A percentile compares a stretch with the other conserved stretches of the same genome.
These are phyloP conservation scores for Watsonalla cultraria DNA, from an alignment of 2,888 invertebrate species.

Conservation along the genomic window DNA sequence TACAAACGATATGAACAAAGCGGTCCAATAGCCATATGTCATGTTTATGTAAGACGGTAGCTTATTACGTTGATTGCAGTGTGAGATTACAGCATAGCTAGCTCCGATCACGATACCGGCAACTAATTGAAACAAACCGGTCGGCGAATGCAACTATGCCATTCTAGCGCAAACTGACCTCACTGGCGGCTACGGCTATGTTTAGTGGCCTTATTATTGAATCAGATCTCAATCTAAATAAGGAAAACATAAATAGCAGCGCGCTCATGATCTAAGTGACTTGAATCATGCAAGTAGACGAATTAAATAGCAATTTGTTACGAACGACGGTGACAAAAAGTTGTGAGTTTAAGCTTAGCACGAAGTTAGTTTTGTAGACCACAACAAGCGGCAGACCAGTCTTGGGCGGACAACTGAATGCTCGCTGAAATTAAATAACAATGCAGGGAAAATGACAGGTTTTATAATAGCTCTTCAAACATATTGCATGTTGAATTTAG, in stretches of 20 bases:
- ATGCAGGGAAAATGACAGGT: too few species aligned
- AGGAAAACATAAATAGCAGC: constrained; percentile 8
- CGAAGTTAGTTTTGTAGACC: constrained; percentile 42
- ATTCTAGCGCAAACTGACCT: constrained; percentile 1
- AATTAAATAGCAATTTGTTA: constrained; percentile 46
- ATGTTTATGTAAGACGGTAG: background rate
- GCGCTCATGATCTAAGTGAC: constrained; percentile 17
- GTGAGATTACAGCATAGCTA: background rate
- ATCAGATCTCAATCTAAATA: background rate
- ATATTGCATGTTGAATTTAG: too few species aligned
- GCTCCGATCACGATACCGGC: background rate
- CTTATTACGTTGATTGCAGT: background rate
- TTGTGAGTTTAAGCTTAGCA: constrained; percentile 35
- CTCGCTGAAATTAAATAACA: background rate
- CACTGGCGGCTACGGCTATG: background rate
- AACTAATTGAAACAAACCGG: background rate
- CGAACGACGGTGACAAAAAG: constrained; percentile 45
- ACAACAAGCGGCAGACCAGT: constrained; percentile 33
- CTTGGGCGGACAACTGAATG: constrained; percentile 21
- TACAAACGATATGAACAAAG: background rate
- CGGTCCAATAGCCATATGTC: background rate
- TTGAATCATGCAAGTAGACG: constrained; percentile 25
- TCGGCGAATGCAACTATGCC: background rate
- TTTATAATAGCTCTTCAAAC: too few species aligned
- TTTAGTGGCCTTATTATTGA: background rate